Conservation (phyloP, 2,888 invertebrate species). For the Rhagonycha fulva region DNA sequence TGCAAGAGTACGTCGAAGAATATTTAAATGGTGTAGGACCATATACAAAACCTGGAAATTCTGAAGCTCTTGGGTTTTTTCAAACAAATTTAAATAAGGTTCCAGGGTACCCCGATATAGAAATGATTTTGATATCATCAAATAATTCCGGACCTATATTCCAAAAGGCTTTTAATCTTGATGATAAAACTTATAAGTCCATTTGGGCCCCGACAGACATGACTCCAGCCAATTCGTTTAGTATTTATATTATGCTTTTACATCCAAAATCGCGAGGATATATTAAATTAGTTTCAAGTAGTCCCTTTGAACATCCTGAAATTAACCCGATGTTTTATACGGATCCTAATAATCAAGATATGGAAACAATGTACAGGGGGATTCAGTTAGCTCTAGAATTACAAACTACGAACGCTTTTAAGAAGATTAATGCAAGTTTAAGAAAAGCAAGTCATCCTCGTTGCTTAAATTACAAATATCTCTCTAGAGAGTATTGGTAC, state of each 20-base stretch:
- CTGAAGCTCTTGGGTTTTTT: conserved; percentile 21
- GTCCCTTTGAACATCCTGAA: conserved; percentile 66
- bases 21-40: conserved; percentile 33
- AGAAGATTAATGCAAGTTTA: too few species aligned
- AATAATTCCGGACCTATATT: background rate
- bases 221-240: background rate
- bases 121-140: conserved; percentile 18
- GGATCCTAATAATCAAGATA: conserved; percentile 58
- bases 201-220: too few species aligned
- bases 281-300: conserved; percentile 57
- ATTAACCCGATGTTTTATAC: conserved; percentile 70
- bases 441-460: too few species aligned
- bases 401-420: too few species aligned
- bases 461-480: too few species aligned
- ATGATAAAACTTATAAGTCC: conserved; percentile 10
- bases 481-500: conserved; percentile 20
- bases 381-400: conserved; percentile 39
- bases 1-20: conserved; percentile 21
- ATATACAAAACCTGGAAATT: conserved; percentile 24
- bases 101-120: conserved; percentile 23
- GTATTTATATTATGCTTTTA: conserved; percentile 57
- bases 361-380: conserved; percentile 32
- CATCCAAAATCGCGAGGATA: conserved; percentile 58
- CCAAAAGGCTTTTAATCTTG: conserved; percentile 13
- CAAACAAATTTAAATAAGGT: conserved; percentile 5